These are phyloP conservation scores for Lymantria dispar DNA, from an alignment of 2,888 invertebrate species.

Conservation along the genomic window DNA sequence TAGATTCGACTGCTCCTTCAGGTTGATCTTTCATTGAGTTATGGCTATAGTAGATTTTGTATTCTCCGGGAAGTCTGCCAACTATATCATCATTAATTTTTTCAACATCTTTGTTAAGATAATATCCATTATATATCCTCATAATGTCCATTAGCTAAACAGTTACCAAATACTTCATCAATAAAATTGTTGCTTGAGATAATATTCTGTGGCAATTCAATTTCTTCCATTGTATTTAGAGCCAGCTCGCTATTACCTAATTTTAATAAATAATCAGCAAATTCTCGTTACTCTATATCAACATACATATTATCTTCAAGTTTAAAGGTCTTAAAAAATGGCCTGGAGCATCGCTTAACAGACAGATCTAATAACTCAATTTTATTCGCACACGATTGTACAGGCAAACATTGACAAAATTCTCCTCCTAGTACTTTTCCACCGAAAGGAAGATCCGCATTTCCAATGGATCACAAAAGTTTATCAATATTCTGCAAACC, in stretches of 20 bases:
- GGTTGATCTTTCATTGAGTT: too few relatives aligned
- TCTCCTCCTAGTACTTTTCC: slow-evolving; percentile 11
- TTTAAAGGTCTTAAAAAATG: slow-evolving; percentile 17
- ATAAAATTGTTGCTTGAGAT: slow-evolving; percentile 17
- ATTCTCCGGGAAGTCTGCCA: too few relatives aligned
- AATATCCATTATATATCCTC: too few relatives aligned
- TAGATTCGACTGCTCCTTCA: too few relatives aligned
- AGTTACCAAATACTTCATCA: slow-evolving; percentile 7
- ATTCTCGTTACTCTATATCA: slow-evolving; percentile 18
- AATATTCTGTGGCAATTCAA: slow-evolving; percentile 16
- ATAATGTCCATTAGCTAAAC: too few relatives aligned
- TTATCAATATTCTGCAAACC: slow-evolving; percentile 16
- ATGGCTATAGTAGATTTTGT: too few relatives aligned
- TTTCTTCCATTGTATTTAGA: slow-evolving; percentile 14
- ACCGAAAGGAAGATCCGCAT: slow-evolving; percentile 18
- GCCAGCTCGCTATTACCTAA: too few relatives aligned
- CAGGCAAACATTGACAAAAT: slow-evolving; percentile 11
- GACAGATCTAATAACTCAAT: slow-evolving; percentile 15
- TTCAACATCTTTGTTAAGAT: slow-evolving; percentile 11
- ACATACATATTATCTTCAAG: slow-evolving; percentile 19
- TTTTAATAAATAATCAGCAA: slow-evolving; percentile 13
- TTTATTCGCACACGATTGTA: slow-evolving; percentile 14
- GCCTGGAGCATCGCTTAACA: slow-evolving; percentile 5
- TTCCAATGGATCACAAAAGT: slow-evolving; percentile 17
- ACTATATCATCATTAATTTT: too few relatives aligned